Evolutionary conservation across 2,113 vertebrate genomes (phyloP).

Genomic region (Mystacornis crossleyi): DNA sequence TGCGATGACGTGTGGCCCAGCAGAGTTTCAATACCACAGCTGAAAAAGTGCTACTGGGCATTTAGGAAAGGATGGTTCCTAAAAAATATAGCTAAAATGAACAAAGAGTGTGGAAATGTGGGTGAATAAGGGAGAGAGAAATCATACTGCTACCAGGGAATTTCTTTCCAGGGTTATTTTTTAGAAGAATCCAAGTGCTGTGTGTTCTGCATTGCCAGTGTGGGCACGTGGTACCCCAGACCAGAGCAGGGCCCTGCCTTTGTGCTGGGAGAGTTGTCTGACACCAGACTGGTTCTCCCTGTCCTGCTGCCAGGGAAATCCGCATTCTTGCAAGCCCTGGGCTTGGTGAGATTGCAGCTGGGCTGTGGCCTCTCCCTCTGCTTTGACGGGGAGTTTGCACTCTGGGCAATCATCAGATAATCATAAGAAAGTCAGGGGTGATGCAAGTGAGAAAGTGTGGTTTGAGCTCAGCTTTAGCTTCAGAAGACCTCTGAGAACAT

Average conservation of each 20-base stretch:
- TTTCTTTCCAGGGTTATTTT: background rate
- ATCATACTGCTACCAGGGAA: background rate
- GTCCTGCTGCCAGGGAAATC: background rate
- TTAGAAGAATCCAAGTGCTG: background rate
- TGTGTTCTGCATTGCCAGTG: background rate
- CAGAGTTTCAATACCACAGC: background rate
- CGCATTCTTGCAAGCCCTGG: accelerated
- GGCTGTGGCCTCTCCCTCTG: background rate
- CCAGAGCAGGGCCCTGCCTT: background rate
- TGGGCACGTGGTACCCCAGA: accelerated
- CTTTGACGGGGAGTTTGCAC: background rate
- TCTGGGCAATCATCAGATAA: background rate
- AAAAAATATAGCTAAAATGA: background rate
- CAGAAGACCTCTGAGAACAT: background rate
- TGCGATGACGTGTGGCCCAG: background rate
- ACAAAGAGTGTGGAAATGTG: background rate
- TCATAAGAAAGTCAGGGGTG: background rate
- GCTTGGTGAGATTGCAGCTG: background rate
- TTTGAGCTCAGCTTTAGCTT: background rate
- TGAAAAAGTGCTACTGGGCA: background rate
- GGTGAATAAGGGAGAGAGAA: background rate
- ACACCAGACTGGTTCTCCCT: background rate
- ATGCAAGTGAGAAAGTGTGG: background rate
- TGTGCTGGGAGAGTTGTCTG: background rate
- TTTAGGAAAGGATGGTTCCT: background rate